Conservation (phyloP, 92 coral and sea anemone genomes). For the Actinernus sp. region DNA sequence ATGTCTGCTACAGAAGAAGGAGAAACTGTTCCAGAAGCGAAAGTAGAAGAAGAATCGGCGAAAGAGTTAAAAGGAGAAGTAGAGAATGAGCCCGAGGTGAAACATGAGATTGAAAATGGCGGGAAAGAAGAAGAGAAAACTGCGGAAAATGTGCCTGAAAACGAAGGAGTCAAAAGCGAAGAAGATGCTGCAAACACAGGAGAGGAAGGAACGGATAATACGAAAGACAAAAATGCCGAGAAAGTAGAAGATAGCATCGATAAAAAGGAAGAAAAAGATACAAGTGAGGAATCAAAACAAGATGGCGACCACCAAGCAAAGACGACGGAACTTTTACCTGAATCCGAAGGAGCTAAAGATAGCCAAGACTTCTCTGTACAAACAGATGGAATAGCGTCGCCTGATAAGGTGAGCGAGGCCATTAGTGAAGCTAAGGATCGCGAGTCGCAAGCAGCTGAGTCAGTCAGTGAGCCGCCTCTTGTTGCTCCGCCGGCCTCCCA, state of each 20-base stretch:
- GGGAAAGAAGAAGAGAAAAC: slow-evolving; percentile 1
- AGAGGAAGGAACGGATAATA: neutral
- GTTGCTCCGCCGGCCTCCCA: slow-evolving; percentile 87
- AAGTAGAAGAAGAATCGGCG: neutral
- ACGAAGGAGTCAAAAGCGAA: neutral
- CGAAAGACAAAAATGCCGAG: slow-evolving; percentile 4
- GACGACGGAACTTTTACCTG: slow-evolving; percentile 13
- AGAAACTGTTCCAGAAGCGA: slow-evolving; percentile 12
- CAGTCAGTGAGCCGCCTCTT: slow-evolving; percentile 59
- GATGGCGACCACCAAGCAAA: slow-evolving; percentile 2
- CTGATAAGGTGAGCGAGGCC: slow-evolving; percentile 23
- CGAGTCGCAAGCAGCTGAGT: slow-evolving; percentile 27
- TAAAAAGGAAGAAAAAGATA: neutral
- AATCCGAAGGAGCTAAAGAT: slow-evolving; percentile 19
- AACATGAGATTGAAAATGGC: neutral
- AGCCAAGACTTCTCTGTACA: slow-evolving; percentile 37
- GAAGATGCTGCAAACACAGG: neutral
- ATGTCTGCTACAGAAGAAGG: slow-evolving; percentile 43
- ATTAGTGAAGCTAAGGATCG: neutral
- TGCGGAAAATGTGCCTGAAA: slow-evolving; percentile 7
- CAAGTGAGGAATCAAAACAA: slow-evolving; percentile 2
- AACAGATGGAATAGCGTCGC: slow-evolving; percentile 41
- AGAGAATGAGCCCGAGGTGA: too few relatives aligned
- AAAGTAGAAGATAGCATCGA: neutral
- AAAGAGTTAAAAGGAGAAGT: neutral